A percentile compares a stretch with the other conserved stretches of the same genome.
Evolutionary conservation across 2,113 vertebrate species (phyloP).

Genomic region (Istiophorus platypterus): DNA sequence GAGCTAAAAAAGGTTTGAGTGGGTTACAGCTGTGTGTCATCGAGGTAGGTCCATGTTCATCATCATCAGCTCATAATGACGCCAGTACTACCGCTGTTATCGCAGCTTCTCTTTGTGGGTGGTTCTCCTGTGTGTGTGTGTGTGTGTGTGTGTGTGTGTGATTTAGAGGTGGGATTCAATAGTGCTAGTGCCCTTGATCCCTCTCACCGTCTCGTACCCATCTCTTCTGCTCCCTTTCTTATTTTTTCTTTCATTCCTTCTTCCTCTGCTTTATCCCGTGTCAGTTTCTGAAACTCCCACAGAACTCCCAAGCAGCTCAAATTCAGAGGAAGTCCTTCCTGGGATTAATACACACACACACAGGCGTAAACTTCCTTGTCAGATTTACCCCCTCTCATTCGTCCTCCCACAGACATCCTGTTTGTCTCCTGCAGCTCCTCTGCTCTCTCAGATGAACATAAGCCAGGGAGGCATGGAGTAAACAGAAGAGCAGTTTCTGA

Average conservation of each 20-base stretch:
- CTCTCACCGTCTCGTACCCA: conserved; percentile 58
- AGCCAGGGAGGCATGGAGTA: conserved; percentile 64
- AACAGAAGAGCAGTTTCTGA: conserved; percentile 67
- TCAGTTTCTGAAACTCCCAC: conserved; percentile 78
- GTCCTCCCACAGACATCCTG: conserved; percentile 83
- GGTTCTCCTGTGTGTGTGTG: conserved; percentile 56
- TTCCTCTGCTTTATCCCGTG: conserved; percentile 61
- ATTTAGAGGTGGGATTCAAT: conserved; percentile 51
- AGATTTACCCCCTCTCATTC: conserved; percentile 72
- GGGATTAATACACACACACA: conserved; percentile 69
- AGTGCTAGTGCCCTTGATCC: conserved; percentile 68
- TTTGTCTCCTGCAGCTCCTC: conserved; percentile 73
- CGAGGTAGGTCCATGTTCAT: conserved; percentile 58
- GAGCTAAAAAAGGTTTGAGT: conserved; percentile 47
- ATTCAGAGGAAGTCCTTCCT: conserved; percentile 83
- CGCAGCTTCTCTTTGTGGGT: conserved; percentile 71
- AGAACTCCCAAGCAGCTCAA: conserved; percentile 79
- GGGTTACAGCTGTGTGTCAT: conserved; percentile 57
- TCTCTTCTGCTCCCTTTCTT: conserved; percentile 35
- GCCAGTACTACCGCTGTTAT: conserved; percentile 48
- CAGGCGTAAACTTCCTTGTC: conserved; percentile 70
- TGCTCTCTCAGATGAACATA: conserved; percentile 68
- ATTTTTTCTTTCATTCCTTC: conserved; percentile 46
- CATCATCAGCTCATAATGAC: conserved; percentile 68
- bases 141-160: conserved; percentile 34